Conservation (phyloP, 2,888 invertebrate species). For the Pseudococcus longispinus region DNA sequence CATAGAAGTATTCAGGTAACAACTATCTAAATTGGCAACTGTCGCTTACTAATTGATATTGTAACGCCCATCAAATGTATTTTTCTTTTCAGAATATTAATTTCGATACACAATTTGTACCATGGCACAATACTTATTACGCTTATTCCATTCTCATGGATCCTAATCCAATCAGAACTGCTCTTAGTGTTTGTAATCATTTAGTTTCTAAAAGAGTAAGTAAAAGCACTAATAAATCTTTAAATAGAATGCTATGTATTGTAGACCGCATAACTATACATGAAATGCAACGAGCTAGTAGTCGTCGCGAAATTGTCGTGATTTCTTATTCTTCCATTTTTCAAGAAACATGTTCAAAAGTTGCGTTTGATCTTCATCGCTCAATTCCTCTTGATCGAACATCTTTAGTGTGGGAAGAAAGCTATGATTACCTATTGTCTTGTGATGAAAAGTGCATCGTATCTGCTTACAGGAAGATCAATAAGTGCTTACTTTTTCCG, state of each 20-base stretch:
- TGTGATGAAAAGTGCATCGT: background rate
- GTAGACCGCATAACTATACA: background rate
- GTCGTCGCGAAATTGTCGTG: background rate
- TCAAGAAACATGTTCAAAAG: background rate
- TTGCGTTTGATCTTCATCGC: background rate
- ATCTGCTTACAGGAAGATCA: background rate
- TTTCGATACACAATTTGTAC: constrained; percentile 82
- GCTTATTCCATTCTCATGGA: constrained; percentile 92
- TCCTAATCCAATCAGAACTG: constrained; percentile 92
- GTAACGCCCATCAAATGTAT: background rate
- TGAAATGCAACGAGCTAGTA: background rate
- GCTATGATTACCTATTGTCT: no score
- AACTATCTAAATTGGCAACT: background rate
- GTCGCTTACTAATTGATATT: background rate
- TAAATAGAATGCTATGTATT: background rate
- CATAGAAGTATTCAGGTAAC: constrained; percentile 81
- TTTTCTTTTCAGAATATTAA: constrained; percentile 75
- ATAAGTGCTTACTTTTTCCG: background rate
- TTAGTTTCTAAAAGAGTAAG: constrained; percentile 70
- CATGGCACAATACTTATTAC: constrained; percentile 84
- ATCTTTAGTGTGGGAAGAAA: background rate
- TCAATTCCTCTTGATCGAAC: background rate
- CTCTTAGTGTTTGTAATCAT: constrained; percentile 89
- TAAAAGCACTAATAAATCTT: background rate
- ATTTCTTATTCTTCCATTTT: background rate